Base-by-base conservation (phyloP, 92 coral and sea anemone species). In the Bergia sp. region DNA sequence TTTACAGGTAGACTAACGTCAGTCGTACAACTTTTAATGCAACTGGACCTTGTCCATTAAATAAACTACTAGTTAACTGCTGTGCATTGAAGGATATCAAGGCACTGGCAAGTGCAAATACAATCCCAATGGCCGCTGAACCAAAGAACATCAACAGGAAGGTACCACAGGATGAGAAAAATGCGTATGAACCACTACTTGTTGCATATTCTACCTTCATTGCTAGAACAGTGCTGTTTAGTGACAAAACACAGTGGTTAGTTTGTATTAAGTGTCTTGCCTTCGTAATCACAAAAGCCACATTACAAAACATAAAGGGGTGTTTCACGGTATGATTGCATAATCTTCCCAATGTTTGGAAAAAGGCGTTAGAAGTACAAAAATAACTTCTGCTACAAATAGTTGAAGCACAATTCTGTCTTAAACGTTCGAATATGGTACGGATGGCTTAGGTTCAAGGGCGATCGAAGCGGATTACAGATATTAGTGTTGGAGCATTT, bases 141-240 rank as follows among this genome's bases (percentile, higher is more conserved):
- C 98, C 99, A 88, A 91, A 87, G 85, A 97, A 97, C 99, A 97
- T 97, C 45, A 94, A 85, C n/a, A 97, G 90, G 87, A 97, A 97
- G 82, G 94, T 89, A 36, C 98, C 95, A 87, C 93, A 93, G 18
- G 99, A 95, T 3, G 96, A 94, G 79, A 95, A 91, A 88, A 95
- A 95, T 23, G 96, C 94, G 78, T 94, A 94, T 36, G 92, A 85
- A 36, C 96, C 88, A 76, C 95, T 85, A 87, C 96, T 95, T 78
- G 90, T 88, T 16, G 96, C 96, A 82, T 95, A 95, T 69, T 92
- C 87, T 47, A 84, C 91, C 45, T 93, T 94, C 91, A 95, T 95
- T 15, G 94, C 89, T 57, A 95, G 93, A 71, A 95, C 94, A 40
- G 98, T 95, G 72, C 98, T 95, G 92, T 43, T 47, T 66, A 86